Base-by-base conservation (phyloP, 2,113 vertebrate genomes). In the Orthonyx spaldingii region DNA sequence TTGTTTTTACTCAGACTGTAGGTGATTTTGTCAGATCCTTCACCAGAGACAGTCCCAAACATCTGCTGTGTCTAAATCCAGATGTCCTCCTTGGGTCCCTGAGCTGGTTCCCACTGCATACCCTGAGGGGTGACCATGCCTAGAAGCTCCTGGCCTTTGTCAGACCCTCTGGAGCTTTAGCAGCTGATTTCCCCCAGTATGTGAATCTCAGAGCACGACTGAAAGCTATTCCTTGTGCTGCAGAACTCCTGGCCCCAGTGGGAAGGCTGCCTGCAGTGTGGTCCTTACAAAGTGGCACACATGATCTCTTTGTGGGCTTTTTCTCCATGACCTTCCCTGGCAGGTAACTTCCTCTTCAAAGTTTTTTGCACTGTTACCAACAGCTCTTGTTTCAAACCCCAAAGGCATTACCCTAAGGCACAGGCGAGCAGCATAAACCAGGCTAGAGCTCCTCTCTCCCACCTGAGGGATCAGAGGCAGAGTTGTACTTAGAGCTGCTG, bases 141-240 rank as follows among this genome's bases (percentile, higher is more conserved):
- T 60, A 33, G 37, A 46, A 13, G 10, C 9, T 84, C 16, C 22
- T 63, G 49, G 37, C 18, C 47, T 71, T 39, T 42, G 47, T 61
- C 76, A 86, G 61, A 66, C 27, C 32, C 16, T 75, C 27, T 85
- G 71, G 79, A 88, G 28, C 42, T 75, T 63, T 35, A 28, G 26
- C 61, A 72, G n/a, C 16, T 1, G 0, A 56, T 77, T 80, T 68
- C 3, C 6, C 11, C 14, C 4, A 2, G 12, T 10, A 22, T 5
- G 26, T 46, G 55, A 14, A 33, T 52, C 60, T 84, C 37, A 50
- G 64, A 72, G 49, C 2, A 3, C 16, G 15, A 9, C 41, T 78
- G 55, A 63, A 50, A 55, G n/a, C 32, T n/a, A 3, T 42, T 49
- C 39, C 26, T 86, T 50, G 33, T 59, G 57, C 71, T 80, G 49